Evolutionary conservation across 1,140 invertebrate genomes (phyloP).

Genomic region (Rhagoletis pomonella): DNA sequence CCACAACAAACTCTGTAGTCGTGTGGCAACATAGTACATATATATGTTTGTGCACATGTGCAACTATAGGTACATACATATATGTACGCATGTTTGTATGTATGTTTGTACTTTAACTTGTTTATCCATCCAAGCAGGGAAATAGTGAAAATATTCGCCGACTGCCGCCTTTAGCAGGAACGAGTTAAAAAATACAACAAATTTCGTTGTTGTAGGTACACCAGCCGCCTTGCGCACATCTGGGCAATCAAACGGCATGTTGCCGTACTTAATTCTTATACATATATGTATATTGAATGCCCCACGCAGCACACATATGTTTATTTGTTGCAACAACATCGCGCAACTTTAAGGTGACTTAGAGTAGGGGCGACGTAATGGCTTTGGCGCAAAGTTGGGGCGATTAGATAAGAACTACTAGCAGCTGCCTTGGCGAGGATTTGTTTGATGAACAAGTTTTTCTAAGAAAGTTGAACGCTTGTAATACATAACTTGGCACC

Average conservation of each 20-base stretch:
- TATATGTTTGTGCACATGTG: background rate
- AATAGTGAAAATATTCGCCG: constrained; percentile 41
- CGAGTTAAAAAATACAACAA: background rate
- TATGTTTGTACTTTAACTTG: constrained; percentile 43
- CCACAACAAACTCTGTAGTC: constrained; percentile 36
- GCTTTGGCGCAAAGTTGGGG: constrained; percentile 31
- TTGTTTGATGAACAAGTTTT: background rate
- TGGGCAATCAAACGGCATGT: constrained; percentile 43
- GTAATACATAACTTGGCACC: too few relatives aligned
- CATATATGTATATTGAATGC: background rate
- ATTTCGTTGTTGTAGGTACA: background rate
- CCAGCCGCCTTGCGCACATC: constrained; percentile 49
- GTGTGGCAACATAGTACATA: constrained; percentile 17
- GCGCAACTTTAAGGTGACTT: background rate
- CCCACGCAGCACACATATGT: constrained; percentile 1
- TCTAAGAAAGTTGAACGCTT: background rate
- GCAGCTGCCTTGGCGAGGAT: background rate
- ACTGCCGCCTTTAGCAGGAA: background rate
- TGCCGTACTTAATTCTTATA: too few relatives aligned
- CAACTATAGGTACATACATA: background rate
- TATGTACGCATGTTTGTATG: too few relatives aligned
- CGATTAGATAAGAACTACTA: constrained; percentile 23
- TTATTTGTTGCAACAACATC: background rate
- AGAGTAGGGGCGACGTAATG: background rate
- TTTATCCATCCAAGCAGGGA: constrained; percentile 22